Percentiles rank a stretch among this genome's conserved stretches.
Conservation (phyloP, 2,113 vertebrate genomes). For the Chelonoidis abingdonii region DNA sequence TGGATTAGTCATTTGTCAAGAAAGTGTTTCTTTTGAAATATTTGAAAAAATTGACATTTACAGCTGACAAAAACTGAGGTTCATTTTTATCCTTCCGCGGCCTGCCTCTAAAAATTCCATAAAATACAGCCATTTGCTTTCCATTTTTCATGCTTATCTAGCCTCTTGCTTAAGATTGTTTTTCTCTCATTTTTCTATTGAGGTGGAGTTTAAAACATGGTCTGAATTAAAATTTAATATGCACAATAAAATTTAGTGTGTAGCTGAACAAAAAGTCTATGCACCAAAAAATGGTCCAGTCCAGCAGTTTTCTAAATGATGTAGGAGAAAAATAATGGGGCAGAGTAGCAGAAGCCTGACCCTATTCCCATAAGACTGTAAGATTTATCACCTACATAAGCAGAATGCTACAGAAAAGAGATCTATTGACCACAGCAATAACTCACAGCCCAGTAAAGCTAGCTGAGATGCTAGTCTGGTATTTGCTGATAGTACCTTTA, state of each 20-base stretch:
- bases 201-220: constrained; percentile 30
- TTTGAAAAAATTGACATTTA: not conserved
- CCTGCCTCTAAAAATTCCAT: not conserved
- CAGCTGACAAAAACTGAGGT: not conserved
- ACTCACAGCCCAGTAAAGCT: constrained; percentile 76
- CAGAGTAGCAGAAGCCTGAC: constrained; percentile 72
- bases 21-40: not conserved
- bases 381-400: constrained; percentile 84
- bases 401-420: constrained; percentile 80
- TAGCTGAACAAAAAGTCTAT: constrained; percentile 66
- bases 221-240: constrained; percentile 61
- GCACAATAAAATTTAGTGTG: constrained; percentile 67
- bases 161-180: constrained; percentile 28
- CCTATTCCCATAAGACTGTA: constrained; percentile 76
- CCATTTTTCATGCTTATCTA: not conserved
- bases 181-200: not conserved
- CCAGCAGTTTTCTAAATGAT: constrained; percentile 80
- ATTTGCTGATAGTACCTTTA: constrained; percentile 77
- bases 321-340: constrained; percentile 79
- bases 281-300: constrained; percentile 68
- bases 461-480: constrained; percentile 72
- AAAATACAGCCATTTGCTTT: not conserved
- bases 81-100: not conserved
- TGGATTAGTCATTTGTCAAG: not conserved
- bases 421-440: constrained; percentile 79